phyloP scores from a whole-genome alignment of 2,797 vertebrate species.

The Sardinella longiceps region DNA sequence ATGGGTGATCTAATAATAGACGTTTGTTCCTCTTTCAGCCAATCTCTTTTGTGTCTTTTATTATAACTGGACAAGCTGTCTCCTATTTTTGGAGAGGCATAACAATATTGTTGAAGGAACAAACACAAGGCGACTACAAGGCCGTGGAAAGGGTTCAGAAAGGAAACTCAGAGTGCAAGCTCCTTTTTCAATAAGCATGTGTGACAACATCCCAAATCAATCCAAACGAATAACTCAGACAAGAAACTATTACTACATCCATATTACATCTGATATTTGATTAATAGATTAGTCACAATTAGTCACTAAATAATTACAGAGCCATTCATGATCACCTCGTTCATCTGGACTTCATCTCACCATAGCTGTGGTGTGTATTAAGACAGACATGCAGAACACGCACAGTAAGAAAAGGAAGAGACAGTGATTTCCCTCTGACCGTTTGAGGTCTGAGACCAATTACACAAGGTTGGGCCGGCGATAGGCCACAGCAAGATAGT shows the following conservation, averaged over 20 bases:
- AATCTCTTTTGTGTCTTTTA: constrained; percentile 64
- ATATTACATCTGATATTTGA: not conserved
- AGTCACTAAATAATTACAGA: not conserved
- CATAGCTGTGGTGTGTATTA: not conserved
- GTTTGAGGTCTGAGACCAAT: constrained; percentile 1
- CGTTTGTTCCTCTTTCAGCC: constrained; percentile 52
- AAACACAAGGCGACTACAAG: constrained; percentile 54
- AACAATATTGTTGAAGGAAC: constrained; percentile 56
- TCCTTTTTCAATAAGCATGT: constrained; percentile 5
- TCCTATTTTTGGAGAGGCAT: constrained; percentile 58
- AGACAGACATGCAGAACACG: not conserved
- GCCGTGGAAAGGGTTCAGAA: constrained; percentile 6
- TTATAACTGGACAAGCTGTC: constrained; percentile 53
- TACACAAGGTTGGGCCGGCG: not conserved
- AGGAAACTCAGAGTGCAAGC: constrained; percentile 40
- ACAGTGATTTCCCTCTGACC: not conserved
- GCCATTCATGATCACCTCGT: not conserved
- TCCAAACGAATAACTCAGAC: not conserved
- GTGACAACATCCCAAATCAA: not conserved
- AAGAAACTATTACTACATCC: not conserved
- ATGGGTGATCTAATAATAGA: constrained; percentile 64
- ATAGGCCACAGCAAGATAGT: not conserved
- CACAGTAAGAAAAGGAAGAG: not conserved
- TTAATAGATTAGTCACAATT: not conserved
- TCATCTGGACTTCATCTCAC: not conserved